Percentiles rank a stretch among this genome's conserved stretches.
Conservation (phyloP, 2,888 invertebrate species). For the Tipula helvola region DNA sequence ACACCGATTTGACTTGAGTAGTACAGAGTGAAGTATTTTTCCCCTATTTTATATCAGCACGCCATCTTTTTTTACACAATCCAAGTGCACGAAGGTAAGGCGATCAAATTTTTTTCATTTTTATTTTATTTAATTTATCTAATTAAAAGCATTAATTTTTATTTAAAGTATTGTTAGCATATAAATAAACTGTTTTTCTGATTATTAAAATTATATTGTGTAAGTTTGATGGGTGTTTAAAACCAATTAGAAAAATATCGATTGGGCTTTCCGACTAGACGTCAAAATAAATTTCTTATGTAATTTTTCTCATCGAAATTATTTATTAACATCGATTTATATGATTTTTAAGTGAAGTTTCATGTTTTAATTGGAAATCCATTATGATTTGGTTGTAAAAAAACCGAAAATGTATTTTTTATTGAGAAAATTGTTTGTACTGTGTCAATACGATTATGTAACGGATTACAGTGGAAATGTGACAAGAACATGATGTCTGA, state of each 20-base stretch:
- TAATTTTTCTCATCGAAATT: background rate
- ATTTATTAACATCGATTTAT: background rate
- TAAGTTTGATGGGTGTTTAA: background rate
- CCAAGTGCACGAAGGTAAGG: background rate
- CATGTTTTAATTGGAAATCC: background rate
- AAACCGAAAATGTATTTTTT: background rate
- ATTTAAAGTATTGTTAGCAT: background rate
- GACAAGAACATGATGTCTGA: background rate
- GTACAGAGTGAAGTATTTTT: background rate
- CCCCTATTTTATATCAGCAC: background rate
- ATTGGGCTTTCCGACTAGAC: background rate
- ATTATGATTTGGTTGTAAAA: background rate
- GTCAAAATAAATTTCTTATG: background rate
- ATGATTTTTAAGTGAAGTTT: background rate
- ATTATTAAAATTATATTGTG: background rate
- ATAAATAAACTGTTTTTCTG: background rate
- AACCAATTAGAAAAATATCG: background rate
- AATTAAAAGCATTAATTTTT: background rate
- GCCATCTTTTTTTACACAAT: background rate
- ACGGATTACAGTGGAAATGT: background rate
- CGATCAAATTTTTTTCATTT: background rate
- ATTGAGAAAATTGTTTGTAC: background rate
- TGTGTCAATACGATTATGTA: background rate
- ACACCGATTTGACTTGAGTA: background rate
- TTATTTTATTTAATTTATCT: background rate